A percentile compares a stretch with the other conserved stretches of the same genome.
Conservation (phyloP, 2,797 vertebrate species). For the Sebastes iracundus region DNA sequence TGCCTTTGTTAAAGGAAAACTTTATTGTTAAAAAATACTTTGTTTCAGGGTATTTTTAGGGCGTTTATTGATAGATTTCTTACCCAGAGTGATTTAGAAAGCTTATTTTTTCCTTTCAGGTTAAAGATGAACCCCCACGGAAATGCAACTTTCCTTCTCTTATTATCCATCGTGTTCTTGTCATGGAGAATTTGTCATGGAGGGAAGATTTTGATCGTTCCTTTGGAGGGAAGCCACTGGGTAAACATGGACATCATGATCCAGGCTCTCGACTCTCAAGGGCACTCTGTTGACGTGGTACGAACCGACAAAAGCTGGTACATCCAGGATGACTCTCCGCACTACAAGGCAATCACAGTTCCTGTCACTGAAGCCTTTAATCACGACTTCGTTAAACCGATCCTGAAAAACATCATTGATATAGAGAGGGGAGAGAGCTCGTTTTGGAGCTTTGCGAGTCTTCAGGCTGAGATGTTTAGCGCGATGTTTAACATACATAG, state of each 20-base stretch:
- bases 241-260: slow-evolving; percentile 73
- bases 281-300: slow-evolving; percentile 64
- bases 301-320: slow-evolving; percentile 65
- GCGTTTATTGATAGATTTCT: background rate
- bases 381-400: slow-evolving; percentile 46
- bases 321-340: slow-evolving; percentile 31
- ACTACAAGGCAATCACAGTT: slow-evolving; percentile 60
- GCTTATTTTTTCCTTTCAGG: slow-evolving; percentile 8
- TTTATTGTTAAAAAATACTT: background rate
- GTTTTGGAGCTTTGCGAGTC: slow-evolving; percentile 17
- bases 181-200: slow-evolving; percentile 13
- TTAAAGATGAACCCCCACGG: slow-evolving; percentile 18
- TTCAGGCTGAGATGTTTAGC: slow-evolving; percentile 57
- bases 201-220: slow-evolving; percentile 62
- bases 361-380: slow-evolving; percentile 52
- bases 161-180: background rate
- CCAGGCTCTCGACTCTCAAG: slow-evolving; percentile 59
- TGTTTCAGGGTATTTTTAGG: background rate
- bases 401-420: slow-evolving; percentile 45
- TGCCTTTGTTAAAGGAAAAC: background rate
- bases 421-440: slow-evolving; percentile 51
- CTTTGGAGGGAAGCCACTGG: slow-evolving; percentile 78
- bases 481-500: slow-evolving; percentile 33
- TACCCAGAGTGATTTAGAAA: background rate
- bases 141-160: slow-evolving; percentile 15